Conservation (phyloP, 2,113 vertebrate genomes). For the Gadus chalcogrammus region DNA sequence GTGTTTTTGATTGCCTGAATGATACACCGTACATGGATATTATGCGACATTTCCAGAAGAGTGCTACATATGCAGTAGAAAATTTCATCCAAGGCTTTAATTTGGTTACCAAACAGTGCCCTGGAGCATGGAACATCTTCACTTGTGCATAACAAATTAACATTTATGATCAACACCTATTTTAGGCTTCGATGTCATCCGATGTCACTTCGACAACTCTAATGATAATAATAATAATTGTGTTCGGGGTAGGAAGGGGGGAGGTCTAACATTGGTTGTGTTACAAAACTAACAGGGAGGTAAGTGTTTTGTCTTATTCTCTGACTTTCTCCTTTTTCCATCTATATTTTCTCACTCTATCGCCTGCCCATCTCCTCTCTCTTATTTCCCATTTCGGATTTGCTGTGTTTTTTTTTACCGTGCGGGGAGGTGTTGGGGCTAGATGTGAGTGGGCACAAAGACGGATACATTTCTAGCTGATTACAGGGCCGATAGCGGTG, state of each 20-base stretch:
- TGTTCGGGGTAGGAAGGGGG: neutral
- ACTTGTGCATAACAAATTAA: too few relatives aligned
- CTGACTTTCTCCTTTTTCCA: neutral
- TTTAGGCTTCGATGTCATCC: too few relatives aligned
- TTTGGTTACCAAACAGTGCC: too few relatives aligned
- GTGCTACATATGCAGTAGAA: too few relatives aligned
- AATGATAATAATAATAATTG: too few relatives aligned
- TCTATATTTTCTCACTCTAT: neutral
- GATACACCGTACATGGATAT: too few relatives aligned
- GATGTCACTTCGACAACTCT: too few relatives aligned
- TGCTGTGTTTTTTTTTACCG: slow-evolving; percentile 21
- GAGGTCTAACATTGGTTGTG: neutral
- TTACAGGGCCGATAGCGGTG: slow-evolving; percentile 16
- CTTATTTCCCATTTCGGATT: slow-evolving; percentile 26
- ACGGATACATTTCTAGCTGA: slow-evolving; percentile 23
- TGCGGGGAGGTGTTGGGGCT: slow-evolving; percentile 18
- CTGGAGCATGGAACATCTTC: too few relatives aligned
- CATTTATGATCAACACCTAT: too few relatives aligned
- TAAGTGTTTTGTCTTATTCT: neutral
- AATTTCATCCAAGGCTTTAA: too few relatives aligned
- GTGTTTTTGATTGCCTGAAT: too few relatives aligned
- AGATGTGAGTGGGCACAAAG: slow-evolving; percentile 18
- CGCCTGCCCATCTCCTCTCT: neutral
- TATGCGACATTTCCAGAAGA: too few relatives aligned
- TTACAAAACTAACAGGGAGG: neutral